Base-by-base conservation (phyloP, 2,888 invertebrate genomes). In the Octodonta nipae region DNA sequence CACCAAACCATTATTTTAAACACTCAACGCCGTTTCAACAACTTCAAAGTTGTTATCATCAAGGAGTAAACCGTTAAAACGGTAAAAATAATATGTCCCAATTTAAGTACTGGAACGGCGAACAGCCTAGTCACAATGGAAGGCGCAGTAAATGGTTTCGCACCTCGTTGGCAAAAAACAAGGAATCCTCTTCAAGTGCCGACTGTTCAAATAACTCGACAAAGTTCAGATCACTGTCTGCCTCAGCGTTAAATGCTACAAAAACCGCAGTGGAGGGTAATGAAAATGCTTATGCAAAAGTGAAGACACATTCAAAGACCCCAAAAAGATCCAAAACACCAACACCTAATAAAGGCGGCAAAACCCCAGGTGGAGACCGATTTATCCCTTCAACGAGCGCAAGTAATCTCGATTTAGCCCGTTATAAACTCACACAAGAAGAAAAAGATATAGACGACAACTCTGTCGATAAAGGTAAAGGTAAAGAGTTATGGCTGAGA, bases 351-450 rank as follows among this genome's bases (percentile, higher is more conserved):
- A 75, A 75, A 58, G 62, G 64, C 10, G 61, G 70, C 1, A 79
- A 75, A 53, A 83, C 82, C 8, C 81, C 83, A 0, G 64, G 56
- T 17, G 79, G 76, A 16, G 87, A 87, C 58, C 72, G 93, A 46
- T 95, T 92, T 55, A 93, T 95, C 45, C 92, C 93, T 0, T 83
- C 78, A 28, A 71, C 93, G 52, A 78, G 76, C 44, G 79, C 85
- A 17, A 85, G 83, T 8, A 85, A 92, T 60, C 85, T 88, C 66
- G 92, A 93, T 45, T 63, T 91, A 42, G 86, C 85, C 30, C 84
- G 91, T 60, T 88, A 77, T 55, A 78, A 85, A 72, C 78, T 88
- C 62, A n/a, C n/a, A n/a, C n/a, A 51, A 33, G 46, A 50, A 13
- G 47, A 49, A 24, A 47, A 50, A 20, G 37, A 43, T 11, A 35